These are phyloP conservation scores for Azemiops feae DNA, from an alignment of 2,113 vertebrate genomes.

Conservation along the genomic window DNA sequence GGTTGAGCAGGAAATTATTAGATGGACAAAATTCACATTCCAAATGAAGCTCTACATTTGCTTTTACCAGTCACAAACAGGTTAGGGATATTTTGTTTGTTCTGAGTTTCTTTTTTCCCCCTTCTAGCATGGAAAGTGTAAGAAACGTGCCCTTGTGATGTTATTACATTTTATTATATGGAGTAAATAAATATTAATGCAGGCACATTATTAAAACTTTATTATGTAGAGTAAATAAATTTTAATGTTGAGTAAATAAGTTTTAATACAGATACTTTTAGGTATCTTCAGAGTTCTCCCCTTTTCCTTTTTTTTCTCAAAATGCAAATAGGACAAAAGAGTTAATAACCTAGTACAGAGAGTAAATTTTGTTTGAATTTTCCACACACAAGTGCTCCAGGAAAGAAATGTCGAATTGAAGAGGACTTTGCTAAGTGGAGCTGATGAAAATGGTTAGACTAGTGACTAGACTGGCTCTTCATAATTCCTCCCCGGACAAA, in stretches of 20 bases:
- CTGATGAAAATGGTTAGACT: not conserved
- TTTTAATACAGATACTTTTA: constrained; percentile 25
- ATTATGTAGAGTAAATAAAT: not conserved
- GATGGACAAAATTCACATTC: not conserved
- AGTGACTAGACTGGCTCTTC: not conserved
- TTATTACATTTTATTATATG: not conserved
- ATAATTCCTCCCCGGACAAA: not conserved
- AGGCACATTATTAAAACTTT: not conserved
- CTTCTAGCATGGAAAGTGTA: not conserved
- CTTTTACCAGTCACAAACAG: not conserved
- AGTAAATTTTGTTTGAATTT: not conserved
- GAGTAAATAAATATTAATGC: not conserved
- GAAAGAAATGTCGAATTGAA: not conserved
- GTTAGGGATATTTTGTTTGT: not conserved
- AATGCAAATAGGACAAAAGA: not conserved
- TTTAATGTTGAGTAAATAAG: not conserved
- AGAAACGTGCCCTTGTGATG: not conserved
- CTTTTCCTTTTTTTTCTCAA: not conserved
- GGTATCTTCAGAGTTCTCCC: not conserved
- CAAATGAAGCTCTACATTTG: not conserved
- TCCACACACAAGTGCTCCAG: not conserved
- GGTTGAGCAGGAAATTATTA: not conserved
- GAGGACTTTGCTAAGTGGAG: not conserved
- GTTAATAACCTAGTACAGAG: not conserved
- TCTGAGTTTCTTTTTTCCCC: not conserved